Evolutionary conservation across 2,888 invertebrate genomes (phyloP).

Genomic region (Meganola albula): DNA sequence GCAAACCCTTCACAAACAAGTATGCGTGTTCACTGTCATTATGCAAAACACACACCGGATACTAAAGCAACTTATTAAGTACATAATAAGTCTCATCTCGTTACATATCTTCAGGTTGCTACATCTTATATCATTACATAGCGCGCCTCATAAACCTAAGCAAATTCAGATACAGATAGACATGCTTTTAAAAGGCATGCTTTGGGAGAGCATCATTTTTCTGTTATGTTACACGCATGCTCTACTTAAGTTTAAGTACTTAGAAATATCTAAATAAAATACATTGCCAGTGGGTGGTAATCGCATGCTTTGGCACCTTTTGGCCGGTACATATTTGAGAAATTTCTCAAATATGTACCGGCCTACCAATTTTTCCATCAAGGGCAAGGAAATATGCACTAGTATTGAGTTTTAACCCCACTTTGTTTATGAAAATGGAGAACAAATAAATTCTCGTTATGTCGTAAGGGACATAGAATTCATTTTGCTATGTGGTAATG

Average conservation of each 20-base stretch:
- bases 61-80: conserved; percentile 48
- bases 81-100: conserved; percentile 50
- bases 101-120: conserved; percentile 38
- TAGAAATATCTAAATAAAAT: no score
- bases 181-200: no score
- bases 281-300: no score
- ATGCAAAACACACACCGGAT: conserved; percentile 64
- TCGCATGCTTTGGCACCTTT: no score
- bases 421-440: conserved; percentile 60
- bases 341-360: no score
- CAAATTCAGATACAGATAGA: conserved; percentile 54
- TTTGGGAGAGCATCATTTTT: no score
- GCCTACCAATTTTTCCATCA: conserved; percentile 37
- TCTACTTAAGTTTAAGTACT: no score
- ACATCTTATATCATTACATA: conserved; percentile 29
- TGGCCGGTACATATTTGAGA: no score
- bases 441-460: conserved; percentile 67
- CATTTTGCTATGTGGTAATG: conserved; percentile 58
- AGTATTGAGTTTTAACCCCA: conserved; percentile 46
- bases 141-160: conserved; percentile 29
- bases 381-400: conserved; percentile 42
- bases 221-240: no score
- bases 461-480: conserved; percentile 56
- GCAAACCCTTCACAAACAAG: conserved; percentile 35
- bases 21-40: conserved; percentile 50